Evolutionary conservation across 2,113 vertebrate genomes (phyloP).

Genomic region (Embiotoca jacksoni): DNA sequence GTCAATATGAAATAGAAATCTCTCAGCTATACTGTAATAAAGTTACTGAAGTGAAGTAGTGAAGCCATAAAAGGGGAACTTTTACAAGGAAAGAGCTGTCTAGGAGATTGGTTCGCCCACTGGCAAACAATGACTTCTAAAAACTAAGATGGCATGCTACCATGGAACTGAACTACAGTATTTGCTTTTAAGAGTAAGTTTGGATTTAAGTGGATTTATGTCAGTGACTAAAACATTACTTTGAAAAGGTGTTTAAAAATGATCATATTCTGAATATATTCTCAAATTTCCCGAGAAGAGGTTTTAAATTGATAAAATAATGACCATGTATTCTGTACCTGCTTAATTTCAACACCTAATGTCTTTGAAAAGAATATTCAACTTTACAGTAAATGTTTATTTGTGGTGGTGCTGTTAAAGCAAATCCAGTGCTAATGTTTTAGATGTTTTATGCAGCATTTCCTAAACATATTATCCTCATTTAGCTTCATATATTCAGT

Average conservation of each 20-base stretch:
- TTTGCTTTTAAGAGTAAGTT: conserved; percentile 16
- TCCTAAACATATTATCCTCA: no score
- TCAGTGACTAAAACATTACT: background rate
- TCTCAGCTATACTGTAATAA: conserved; percentile 96
- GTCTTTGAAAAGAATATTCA: no score
- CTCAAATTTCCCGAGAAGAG: background rate
- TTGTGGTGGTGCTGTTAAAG: no score
- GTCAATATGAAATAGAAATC: conserved; percentile 98
- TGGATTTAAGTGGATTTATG: conserved; percentile 11
- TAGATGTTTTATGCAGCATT: no score
- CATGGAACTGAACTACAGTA: conserved; percentile 20
- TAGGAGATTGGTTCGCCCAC: conserved; percentile 86
- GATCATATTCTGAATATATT: background rate
- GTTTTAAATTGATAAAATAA: conserved; percentile 1
- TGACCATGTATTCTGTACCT: background rate
- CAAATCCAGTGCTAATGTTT: no score
- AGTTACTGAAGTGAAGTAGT: conserved; percentile 95
- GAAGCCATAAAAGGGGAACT: conserved; percentile 89
- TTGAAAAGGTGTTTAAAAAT: no score
- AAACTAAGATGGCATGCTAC: conserved; percentile 53
- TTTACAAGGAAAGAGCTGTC: conserved; percentile 89
- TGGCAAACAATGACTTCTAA: conserved; percentile 67
- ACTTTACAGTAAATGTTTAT: no score
- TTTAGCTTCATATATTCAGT: no score
- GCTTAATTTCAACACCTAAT: no score